Conservation (phyloP, 2,113 vertebrate species). For the Serinus canaria region DNA sequence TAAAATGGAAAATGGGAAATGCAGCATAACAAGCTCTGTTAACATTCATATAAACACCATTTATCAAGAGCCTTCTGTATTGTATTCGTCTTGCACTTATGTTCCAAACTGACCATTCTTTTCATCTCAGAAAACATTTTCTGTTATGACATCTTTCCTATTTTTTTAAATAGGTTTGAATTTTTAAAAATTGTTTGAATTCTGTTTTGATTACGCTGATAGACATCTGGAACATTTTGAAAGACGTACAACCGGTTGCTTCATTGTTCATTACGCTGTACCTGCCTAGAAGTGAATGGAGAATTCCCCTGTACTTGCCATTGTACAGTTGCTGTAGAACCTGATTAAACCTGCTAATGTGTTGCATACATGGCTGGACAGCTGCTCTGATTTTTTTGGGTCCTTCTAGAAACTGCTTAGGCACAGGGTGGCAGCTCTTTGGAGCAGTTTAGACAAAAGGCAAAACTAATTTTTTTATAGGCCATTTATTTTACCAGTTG, state of each 20-base stretch:
- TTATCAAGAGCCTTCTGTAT: neutral
- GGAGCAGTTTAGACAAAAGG: neutral
- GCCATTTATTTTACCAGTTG: neutral
- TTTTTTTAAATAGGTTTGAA: neutral
- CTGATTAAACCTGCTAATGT: neutral
- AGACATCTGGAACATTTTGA: neutral
- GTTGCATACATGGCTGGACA: neutral
- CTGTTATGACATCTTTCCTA: neutral
- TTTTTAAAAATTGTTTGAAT: neutral
- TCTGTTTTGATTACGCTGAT: neutral
- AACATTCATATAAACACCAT: neutral
- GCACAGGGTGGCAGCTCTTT: neutral
- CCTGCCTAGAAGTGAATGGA: neutral
- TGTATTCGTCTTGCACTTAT: neutral
- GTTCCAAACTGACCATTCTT: neutral
- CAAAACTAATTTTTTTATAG: neutral
- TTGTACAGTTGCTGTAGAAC: neutral
- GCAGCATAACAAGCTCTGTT: neutral
- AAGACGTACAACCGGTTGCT: neutral
- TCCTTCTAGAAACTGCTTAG: neutral
- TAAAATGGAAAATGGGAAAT: conserved; percentile 23
- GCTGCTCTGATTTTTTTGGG: neutral
- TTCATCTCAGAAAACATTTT: neutral
- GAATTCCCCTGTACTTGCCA: neutral
- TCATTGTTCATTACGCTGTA: neutral